Evolutionary conservation across 1,140 invertebrate genomes (phyloP).

Genomic region (Lordiphosa clarofinis): DNA sequence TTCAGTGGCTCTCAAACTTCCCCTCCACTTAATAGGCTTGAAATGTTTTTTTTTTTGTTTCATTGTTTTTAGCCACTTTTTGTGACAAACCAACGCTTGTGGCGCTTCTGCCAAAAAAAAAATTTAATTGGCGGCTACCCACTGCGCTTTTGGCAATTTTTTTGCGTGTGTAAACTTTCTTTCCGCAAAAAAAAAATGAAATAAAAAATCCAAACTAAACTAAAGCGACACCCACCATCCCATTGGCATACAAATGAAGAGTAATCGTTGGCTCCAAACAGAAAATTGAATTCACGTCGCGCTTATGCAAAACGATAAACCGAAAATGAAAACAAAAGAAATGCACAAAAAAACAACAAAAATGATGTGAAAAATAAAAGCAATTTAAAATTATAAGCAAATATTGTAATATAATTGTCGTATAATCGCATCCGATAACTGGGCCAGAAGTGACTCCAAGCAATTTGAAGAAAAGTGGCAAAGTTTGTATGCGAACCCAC

Average conservation of each 20-base stretch:
- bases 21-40: neutral
- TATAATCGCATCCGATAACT: conserved; percentile 16
- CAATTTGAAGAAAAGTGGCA: neutral
- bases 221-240: conserved; percentile 21
- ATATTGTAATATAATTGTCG: conserved; percentile 39
- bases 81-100: conserved; percentile 22
- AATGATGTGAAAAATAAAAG: conserved; percentile 36
- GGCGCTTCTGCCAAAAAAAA: conserved; percentile 22
- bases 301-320: conserved; percentile 24
- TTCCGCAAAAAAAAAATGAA: conserved; percentile 32
- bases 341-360: conserved; percentile 7
- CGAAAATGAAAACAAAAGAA: conserved; percentile 5
- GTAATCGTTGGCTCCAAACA: conserved; percentile 18
- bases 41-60: conserved; percentile 8
- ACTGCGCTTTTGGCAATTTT: conserved; percentile 7
- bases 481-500: too few species aligned
- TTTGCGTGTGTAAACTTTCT: conserved; percentile 27
- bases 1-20: neutral
- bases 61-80: conserved; percentile 9
- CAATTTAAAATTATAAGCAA: conserved; percentile 36
- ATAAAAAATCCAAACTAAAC: conserved; percentile 6
- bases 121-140: conserved; percentile 31
- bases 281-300: conserved; percentile 16
- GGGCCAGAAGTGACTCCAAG: neutral
- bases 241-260: conserved; percentile 41